Evolutionary conservation across 1,140 invertebrate species (phyloP).

Genomic region (Xylocopa sonorina): DNA sequence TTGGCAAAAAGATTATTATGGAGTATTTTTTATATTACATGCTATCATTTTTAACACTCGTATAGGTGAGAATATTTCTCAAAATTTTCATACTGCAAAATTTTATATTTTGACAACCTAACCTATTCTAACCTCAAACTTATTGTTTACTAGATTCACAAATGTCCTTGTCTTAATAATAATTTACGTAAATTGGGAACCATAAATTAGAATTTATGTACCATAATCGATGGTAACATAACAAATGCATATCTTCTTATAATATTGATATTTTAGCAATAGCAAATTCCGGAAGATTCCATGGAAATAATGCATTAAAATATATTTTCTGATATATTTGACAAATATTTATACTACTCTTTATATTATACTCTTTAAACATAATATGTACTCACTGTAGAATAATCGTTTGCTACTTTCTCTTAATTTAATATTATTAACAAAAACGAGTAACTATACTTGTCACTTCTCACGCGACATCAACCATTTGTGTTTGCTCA

Average conservation of each 20-base stretch:
- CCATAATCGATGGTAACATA: neutral
- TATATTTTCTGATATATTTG: neutral
- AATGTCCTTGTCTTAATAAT: neutral
- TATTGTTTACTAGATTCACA: neutral
- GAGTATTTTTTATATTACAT: neutral
- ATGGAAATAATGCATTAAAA: neutral
- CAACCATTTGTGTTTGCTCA: neutral
- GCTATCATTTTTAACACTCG: neutral
- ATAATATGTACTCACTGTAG: conserved; percentile 2
- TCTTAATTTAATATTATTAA: neutral
- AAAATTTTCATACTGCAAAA: neutral
- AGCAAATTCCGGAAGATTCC: neutral
- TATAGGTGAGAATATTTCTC: neutral
- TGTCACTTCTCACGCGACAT: neutral
- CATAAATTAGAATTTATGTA: neutral
- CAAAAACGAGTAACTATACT: neutral
- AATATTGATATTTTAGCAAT: neutral
- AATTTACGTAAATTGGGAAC: neutral
- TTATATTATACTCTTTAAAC: neutral
- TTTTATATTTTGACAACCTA: conserved; percentile 1
- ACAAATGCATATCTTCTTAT: neutral
- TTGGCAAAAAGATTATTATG: neutral
- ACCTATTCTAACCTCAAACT: conserved; percentile 30
- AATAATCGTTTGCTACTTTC: conserved; percentile 2
- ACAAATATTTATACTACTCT: neutral